A percentile compares a stretch with the other conserved stretches of the same genome.
Evolutionary conservation across 2,113 vertebrate genomes (phyloP).

Genomic region (Cololabis saira): DNA sequence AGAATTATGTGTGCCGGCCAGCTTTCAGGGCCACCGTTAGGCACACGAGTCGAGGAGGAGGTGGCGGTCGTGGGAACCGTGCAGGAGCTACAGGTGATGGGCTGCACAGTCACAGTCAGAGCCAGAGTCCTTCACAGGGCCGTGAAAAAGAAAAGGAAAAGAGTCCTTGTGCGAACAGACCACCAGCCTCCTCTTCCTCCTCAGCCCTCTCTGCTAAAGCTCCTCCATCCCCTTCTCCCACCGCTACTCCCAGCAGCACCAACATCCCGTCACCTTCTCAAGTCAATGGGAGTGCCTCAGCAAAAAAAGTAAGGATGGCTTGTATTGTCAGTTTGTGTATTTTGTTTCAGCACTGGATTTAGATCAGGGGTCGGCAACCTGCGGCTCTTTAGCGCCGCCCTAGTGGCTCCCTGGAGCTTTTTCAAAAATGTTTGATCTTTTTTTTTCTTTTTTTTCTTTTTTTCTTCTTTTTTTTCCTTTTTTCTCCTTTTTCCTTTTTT

Average conservation of each 20-base stretch:
- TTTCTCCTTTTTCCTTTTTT: no score
- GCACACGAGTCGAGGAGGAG: conserved; percentile 72
- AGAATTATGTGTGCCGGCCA: conserved; percentile 97
- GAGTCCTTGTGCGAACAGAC: conserved; percentile 69
- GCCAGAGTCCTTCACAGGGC: conserved; percentile 63
- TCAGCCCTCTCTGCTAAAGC: conserved; percentile 59
- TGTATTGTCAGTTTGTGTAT: not conserved
- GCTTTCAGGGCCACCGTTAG: conserved; percentile 93
- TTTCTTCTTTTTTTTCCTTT: no score
- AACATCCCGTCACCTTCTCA: conserved; percentile 61
- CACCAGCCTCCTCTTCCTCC: conserved; percentile 50
- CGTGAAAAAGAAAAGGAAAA: conserved; percentile 78
- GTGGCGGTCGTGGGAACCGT: conserved; percentile 68
- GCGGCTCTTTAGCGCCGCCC: no score
- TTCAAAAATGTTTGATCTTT: no score
- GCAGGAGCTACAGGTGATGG: conserved; percentile 60
- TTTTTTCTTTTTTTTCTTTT: no score
- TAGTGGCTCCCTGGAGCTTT: no score
- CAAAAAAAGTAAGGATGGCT: conserved; percentile 76
- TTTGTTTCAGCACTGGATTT: conserved; percentile 22
- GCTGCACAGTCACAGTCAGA: conserved; percentile 36
- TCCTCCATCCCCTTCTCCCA: conserved; percentile 63
- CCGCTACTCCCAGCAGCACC: conserved; percentile 56
- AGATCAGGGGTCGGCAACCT: no score
- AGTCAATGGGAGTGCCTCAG: conserved; percentile 72